These are phyloP conservation scores for Boloria selene DNA, from an alignment of 2,888 invertebrate genomes.

Conservation along the genomic window DNA sequence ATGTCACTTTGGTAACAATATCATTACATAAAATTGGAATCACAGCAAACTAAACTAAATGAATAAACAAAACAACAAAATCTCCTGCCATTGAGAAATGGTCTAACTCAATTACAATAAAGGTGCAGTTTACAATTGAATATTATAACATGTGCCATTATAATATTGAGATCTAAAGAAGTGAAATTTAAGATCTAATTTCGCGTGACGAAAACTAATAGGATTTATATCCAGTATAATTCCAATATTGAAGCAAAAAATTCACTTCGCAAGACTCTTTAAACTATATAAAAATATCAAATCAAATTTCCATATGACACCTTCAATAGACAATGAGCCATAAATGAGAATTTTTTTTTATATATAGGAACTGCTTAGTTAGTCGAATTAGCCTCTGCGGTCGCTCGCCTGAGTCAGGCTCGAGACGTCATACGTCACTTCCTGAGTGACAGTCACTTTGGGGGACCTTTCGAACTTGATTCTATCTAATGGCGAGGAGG, in stretches of 20 bases:
- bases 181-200: slow-evolving; percentile 8
- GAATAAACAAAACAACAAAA: slow-evolving; percentile 38
- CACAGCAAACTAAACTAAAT: slow-evolving; percentile 45
- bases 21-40: slow-evolving; percentile 42
- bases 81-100: slow-evolving; percentile 32
- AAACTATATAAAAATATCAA: slow-evolving; percentile 13
- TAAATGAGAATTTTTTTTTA: slow-evolving; percentile 28
- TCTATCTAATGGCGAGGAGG: slow-evolving; percentile 48
- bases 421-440: slow-evolving; percentile 51
- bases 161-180: slow-evolving; percentile 4
- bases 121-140: slow-evolving; percentile 14
- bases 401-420: slow-evolving; percentile 38
- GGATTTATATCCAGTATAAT: background rate
- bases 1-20: slow-evolving; percentile 44
- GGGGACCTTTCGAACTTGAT: slow-evolving; percentile 58
- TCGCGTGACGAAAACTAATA: slow-evolving; percentile 4
- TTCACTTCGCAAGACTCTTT: slow-evolving; percentile 14
- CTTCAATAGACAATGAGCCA: slow-evolving; percentile 20
- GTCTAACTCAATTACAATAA: slow-evolving; percentile 5
- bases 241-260: background rate
- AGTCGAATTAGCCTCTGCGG: slow-evolving; percentile 39
- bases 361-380: slow-evolving; percentile 44
- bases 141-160: slow-evolving; percentile 7
- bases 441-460: slow-evolving; percentile 59
- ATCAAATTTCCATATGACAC: slow-evolving; percentile 4